These are phyloP conservation scores for Phyllostomus discolor DNA, from an alignment of 2,113 vertebrate genomes.

Conservation along the genomic window DNA sequence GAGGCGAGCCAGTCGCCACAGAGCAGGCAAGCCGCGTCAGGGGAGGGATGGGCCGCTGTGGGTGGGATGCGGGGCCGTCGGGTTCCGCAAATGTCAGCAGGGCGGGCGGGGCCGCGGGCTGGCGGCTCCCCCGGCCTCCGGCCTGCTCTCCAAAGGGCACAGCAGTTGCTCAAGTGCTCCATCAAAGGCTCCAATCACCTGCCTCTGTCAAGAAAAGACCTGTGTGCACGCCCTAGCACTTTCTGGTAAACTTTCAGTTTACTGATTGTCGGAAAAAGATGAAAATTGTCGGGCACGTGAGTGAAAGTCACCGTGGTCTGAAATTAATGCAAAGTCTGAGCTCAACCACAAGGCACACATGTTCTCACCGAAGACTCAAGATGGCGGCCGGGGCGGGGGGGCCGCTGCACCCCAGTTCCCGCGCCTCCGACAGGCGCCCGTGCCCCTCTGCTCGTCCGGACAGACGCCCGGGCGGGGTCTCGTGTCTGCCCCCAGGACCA, in stretches of 20 bases:
- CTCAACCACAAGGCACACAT: not conserved
- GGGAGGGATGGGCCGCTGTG: not conserved
- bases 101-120: not conserved
- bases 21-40: fast-evolving
- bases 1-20: fast-evolving
- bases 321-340: not conserved
- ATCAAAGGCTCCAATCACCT: not conserved
- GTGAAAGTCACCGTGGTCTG: not conserved
- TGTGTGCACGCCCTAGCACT: not conserved
- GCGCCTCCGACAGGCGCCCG: fast-evolving
- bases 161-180: not conserved
- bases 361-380: too few species aligned
- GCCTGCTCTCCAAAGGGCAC: not conserved
- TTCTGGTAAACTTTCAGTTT: not conserved
- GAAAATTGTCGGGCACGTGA: fast-evolving
- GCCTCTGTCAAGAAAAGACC: not conserved
- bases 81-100: not conserved
- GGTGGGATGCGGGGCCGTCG: not conserved
- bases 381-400: fast-evolving
- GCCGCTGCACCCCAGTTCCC: fast-evolving
- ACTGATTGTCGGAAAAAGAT: not conserved
- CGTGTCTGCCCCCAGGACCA: fast-evolving
- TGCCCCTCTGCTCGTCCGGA: fast-evolving
- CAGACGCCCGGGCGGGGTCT: fast-evolving
- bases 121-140: not conserved